A percentile compares a stretch with the other conserved stretches of the same genome.
Conservation (phyloP, 2,888 invertebrate genomes). For the Caenorhabditis doughertyi region DNA sequence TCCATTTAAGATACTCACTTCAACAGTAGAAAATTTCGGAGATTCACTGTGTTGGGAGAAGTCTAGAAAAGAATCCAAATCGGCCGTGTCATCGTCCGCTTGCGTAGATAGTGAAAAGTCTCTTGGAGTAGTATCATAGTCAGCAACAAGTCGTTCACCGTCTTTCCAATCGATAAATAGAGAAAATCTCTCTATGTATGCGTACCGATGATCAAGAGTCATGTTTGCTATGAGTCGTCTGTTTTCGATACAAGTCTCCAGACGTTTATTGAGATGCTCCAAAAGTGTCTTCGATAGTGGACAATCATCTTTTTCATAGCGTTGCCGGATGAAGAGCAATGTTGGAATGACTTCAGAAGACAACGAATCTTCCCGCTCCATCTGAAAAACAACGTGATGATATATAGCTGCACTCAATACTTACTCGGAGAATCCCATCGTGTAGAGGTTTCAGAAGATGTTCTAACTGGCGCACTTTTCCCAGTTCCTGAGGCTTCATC, state of each 20-base stretch:
- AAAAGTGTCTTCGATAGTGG: background rate
- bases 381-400: too few relatives aligned
- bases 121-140: background rate
- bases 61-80: background rate
- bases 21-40: background rate
- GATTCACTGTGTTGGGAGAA: background rate
- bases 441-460: too few relatives aligned
- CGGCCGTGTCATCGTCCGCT: background rate
- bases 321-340: background rate
- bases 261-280: background rate
- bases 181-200: background rate
- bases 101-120: background rate
- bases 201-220: background rate
- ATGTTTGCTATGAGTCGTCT: background rate
- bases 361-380: background rate
- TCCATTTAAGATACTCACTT: too few relatives aligned
- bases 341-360: background rate
- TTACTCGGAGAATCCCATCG: too few relatives aligned
- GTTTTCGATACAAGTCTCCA: background rate
- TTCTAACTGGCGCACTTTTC: too few relatives aligned
- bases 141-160: background rate
- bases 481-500: too few relatives aligned
- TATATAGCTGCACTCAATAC: too few relatives aligned
- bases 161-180: background rate
- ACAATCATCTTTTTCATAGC: background rate